Conservation (phyloP, 1,140 invertebrate species). For the Episyrphus balteatus region DNA sequence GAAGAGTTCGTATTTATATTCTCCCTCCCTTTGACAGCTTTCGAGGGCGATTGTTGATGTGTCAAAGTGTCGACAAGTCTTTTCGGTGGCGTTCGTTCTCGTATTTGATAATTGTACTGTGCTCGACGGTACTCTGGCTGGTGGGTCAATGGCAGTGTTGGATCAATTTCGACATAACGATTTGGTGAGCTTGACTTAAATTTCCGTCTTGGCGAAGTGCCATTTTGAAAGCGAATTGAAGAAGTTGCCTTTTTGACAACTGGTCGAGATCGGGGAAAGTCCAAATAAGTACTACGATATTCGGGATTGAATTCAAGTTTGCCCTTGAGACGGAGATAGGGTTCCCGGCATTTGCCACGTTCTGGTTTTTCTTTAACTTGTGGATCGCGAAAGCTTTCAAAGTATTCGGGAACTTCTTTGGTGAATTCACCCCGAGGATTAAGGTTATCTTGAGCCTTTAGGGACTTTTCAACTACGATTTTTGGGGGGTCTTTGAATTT, state of each 20-base stretch:
- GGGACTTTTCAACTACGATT: slow-evolving; percentile 21
- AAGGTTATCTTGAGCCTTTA: slow-evolving; percentile 29
- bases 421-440: slow-evolving; percentile 26
- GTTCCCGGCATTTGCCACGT: slow-evolving; percentile 28
- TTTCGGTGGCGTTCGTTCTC: slow-evolving; percentile 14
- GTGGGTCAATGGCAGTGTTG: neutral
- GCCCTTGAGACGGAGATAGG: slow-evolving; percentile 26
- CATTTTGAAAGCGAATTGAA: slow-evolving; percentile 24
- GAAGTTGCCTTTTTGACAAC: slow-evolving; percentile 30
- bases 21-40: neutral
- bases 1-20: slow-evolving; percentile 23
- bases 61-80: slow-evolving; percentile 1
- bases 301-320: slow-evolving; percentile 36
- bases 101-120: slow-evolving; percentile 27
- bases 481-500: slow-evolving; percentile 30
- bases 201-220: neutral
- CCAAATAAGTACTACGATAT: slow-evolving; percentile 29
- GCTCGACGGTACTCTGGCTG: slow-evolving; percentile 27
- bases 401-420: slow-evolving; percentile 32
- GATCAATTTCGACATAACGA: neutral
- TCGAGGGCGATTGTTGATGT: neutral
- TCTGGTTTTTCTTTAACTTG: slow-evolving; percentile 32
- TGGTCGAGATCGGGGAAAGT: slow-evolving; percentile 31
- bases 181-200: slow-evolving; percentile 3
- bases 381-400: slow-evolving; percentile 35